Evolutionary conservation across 2,113 vertebrate genomes (phyloP).

Genomic region (Ceyx cyanopectus): DNA sequence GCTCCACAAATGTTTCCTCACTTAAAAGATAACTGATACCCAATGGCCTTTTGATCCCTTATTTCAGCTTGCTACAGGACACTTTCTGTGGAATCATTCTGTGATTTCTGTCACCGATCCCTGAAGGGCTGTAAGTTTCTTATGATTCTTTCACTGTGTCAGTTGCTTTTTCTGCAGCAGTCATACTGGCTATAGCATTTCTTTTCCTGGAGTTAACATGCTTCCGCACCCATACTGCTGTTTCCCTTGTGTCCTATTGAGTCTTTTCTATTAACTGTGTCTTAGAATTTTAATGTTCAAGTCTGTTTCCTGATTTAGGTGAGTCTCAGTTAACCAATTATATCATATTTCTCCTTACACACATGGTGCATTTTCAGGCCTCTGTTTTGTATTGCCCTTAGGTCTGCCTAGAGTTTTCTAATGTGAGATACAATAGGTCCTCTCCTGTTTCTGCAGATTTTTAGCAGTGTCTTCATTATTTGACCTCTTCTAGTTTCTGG

Average conservation of each 20-base stretch:
- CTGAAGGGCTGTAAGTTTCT: constrained; percentile 58
- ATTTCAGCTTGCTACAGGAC: constrained; percentile 14
- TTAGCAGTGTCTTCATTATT: neutral
- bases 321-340: constrained; percentile 74
- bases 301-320: constrained; percentile 77
- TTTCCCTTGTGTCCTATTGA: constrained; percentile 72
- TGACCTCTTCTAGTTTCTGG: neutral
- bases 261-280: constrained; percentile 75
- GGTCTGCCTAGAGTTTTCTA: constrained; percentile 46
- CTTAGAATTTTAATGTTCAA: constrained; percentile 79
- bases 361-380: constrained; percentile 49
- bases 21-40: constrained; percentile 22
- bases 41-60: neutral
- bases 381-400: constrained; percentile 57
- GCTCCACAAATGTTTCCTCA: neutral
- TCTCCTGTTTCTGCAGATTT: constrained; percentile 6
- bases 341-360: constrained; percentile 77
- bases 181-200: constrained; percentile 45
- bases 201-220: constrained; percentile 39
- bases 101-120: constrained; percentile 44
- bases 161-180: constrained; percentile 58
- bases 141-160: constrained; percentile 30
- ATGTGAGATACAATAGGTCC: neutral
- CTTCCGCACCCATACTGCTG: constrained; percentile 58
- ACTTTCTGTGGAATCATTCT: constrained; percentile 42